Percentiles rank a stretch among this genome's conserved stretches.
Evolutionary conservation across 2,113 vertebrate species (phyloP).

Genomic region (Muntiacus reevesi): DNA sequence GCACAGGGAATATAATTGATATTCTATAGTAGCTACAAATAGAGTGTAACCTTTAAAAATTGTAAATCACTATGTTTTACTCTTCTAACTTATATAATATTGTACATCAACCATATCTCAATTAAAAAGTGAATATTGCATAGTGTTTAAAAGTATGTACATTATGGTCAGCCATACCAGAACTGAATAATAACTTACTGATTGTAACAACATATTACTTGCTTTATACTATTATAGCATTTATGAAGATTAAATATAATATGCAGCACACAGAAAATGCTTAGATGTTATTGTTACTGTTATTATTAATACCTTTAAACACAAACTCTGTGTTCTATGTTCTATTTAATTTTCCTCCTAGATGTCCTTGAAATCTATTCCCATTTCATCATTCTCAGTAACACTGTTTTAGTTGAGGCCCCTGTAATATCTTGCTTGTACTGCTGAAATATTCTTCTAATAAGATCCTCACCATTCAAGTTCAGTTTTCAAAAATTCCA

Average conservation of each 20-base stretch:
- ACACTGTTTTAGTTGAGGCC: neutral
- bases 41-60: neutral
- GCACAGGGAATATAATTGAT: neutral
- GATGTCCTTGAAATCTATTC: neutral
- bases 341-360: neutral
- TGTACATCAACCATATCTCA: neutral
- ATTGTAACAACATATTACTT: neutral
- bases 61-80: neutral
- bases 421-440: neutral
- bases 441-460: neutral
- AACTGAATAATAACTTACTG: neutral
- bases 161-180: neutral
- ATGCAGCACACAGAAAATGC: neutral
- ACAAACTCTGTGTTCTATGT: neutral
- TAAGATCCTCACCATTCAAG: neutral
- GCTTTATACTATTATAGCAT: neutral
- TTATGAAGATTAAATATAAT: neutral
- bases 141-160: neutral
- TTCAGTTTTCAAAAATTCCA: neutral
- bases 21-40: neutral
- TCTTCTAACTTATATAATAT: neutral
- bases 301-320: neutral
- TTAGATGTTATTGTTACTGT: neutral
- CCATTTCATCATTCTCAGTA: neutral
- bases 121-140: neutral